phyloP scores from a whole-genome alignment of 1,140 invertebrate species.

The Gonatopus flavifemur region DNA sequence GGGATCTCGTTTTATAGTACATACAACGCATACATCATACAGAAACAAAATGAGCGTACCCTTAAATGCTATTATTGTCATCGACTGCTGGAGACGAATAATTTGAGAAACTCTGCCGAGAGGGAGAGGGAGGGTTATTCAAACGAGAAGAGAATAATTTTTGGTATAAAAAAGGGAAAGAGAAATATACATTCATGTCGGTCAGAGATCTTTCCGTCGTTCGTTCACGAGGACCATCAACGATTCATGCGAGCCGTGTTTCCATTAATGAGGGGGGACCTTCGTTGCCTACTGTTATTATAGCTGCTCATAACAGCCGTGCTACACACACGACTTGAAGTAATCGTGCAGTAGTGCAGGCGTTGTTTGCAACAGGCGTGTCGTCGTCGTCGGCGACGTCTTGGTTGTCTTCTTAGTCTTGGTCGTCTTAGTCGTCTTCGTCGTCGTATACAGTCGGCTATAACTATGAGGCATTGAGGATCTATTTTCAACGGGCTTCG shows the following conservation, averaged over 20 bases:
- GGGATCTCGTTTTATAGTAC: too few relatives aligned
- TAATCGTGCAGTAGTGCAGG: slow-evolving; percentile 10
- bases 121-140: background rate
- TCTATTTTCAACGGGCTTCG: slow-evolving; percentile 47
- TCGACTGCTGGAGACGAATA: slow-evolving; percentile 22
- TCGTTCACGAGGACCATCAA: slow-evolving; percentile 45
- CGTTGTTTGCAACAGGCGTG: slow-evolving; percentile 41
- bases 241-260: slow-evolving; percentile 53
- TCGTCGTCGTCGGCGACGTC: slow-evolving; percentile 13
- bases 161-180: slow-evolving; percentile 2
- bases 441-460: background rate
- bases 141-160: background rate
- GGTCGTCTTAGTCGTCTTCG: too few relatives aligned
- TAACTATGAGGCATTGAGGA: slow-evolving; percentile 43
- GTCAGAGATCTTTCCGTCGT: slow-evolving; percentile 26
- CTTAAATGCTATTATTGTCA: slow-evolving; percentile 38
- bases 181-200: slow-evolving; percentile 46
- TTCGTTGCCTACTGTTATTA: slow-evolving; percentile 49
- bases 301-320: slow-evolving; percentile 53
- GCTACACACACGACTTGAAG: too few relatives aligned
- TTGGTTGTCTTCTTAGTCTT: too few relatives aligned
- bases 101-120: slow-evolving; percentile 17
- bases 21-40: too few relatives aligned
- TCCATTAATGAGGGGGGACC: slow-evolving; percentile 52
- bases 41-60: too few relatives aligned